Conservation (phyloP, 2,888 invertebrate genomes). For the Alcis repandata region DNA sequence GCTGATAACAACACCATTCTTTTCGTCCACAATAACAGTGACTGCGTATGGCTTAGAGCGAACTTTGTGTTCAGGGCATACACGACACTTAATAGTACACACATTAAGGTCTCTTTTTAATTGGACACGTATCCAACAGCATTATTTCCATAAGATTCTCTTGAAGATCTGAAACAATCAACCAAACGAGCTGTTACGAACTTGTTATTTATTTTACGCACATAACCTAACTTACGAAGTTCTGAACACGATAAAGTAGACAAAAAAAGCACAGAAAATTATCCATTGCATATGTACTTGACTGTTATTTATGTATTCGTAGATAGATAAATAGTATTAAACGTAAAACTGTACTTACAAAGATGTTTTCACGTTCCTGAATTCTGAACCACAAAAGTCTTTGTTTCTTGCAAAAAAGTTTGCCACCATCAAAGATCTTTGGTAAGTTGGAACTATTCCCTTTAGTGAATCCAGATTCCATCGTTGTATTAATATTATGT, state of each 20-base stretch:
- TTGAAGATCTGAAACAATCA: constrained; percentile 24
- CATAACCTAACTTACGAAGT: constrained; percentile 3
- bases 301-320: constrained; percentile 8
- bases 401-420: neutral
- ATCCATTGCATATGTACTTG: constrained; percentile 4
- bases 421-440: no score
- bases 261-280: neutral
- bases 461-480: no score
- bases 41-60: constrained; percentile 47
- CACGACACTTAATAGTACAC: constrained; percentile 50
- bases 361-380: constrained; percentile 23
- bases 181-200: constrained; percentile 11
- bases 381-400: constrained; percentile 23
- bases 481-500: no score
- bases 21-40: constrained; percentile 50
- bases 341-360: constrained; percentile 19
- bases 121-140: constrained; percentile 52
- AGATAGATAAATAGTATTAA: constrained; percentile 2
- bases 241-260: neutral
- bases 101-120: constrained; percentile 45
- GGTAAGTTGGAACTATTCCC: constrained; percentile 1
- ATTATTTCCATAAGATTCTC: constrained; percentile 52
- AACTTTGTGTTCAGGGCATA: constrained; percentile 57
- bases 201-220: constrained; percentile 1
- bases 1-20: constrained; percentile 37